Evolutionary conservation across 2,113 vertebrate genomes (phyloP), one percentile per base, ranked within the genome.

Genomic region (Salvelinus namaycush): DNA sequence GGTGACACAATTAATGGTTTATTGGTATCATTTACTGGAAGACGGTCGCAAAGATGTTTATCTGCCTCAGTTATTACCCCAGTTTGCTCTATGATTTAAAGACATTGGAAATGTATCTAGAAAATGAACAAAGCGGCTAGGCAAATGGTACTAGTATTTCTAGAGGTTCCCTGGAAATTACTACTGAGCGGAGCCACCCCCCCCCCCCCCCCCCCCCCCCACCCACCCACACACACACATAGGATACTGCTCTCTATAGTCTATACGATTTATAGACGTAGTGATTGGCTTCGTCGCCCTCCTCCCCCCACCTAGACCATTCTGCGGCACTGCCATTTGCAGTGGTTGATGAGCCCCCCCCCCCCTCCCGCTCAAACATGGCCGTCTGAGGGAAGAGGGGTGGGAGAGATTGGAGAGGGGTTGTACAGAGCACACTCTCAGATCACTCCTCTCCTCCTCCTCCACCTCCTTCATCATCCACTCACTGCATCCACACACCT

Each of bases 241-340:
- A 83, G 88, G 86, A 87, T 90, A 89, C 84, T 86, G 78, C 80
- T 82, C 81, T 49, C 77, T 29, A 67, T 29, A 67, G 65, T 54
- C 59, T 79, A 81, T 89, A 82, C 83, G 90, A 91, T 92, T 91
- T 91, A 91, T 91, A 89, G 91, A 82, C 86, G 85, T 91, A 92
- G 90, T 90, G 91, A 91, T 91, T 92, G 90, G 91, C 87, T 91
- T 88, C 89, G 90, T 90, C 88, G 79, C 87, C 88, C 90, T 88
- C 91, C 87, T 87, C 91, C 44, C 20, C 31, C 22, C 27, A 88
- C 91, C 88, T 87, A 90, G 89, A 90, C 88, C 88, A 92, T 92
- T 92, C 91, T 92, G 91, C 91, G 90, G 90, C 91, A 92, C 89
- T 91, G 91, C 91, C 90, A 91, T 92, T 92, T 92, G 89, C 90